Evolutionary conservation across 2,888 invertebrate species (phyloP).

Genomic region (Incurvaria masculella): DNA sequence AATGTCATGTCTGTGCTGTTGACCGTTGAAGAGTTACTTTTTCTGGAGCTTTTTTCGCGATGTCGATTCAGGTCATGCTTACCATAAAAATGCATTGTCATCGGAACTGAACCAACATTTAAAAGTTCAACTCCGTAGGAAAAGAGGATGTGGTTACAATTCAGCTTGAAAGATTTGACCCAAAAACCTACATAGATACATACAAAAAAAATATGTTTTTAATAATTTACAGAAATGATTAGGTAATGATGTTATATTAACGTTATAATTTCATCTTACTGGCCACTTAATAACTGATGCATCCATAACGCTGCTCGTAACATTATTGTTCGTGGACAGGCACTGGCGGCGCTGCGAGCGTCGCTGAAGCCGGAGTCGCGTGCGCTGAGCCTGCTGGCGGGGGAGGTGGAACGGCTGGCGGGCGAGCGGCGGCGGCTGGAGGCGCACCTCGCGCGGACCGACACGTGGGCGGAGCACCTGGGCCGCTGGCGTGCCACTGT

Average conservation of each 20-base stretch:
- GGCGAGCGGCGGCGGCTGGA: conserved; percentile 79
- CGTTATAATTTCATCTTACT: conserved; percentile 3
- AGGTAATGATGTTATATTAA: background rate
- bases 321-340: conserved; percentile 35
- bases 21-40: too few relatives aligned
- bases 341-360: conserved; percentile 76
- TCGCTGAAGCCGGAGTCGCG: conserved; percentile 82
- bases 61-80: too few relatives aligned
- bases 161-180: too few relatives aligned
- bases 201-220: background rate
- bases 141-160: too few relatives aligned
- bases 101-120: too few relatives aligned
- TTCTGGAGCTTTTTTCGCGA: too few relatives aligned
- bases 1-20: too few relatives aligned
- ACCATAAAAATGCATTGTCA: too few relatives aligned
- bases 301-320: background rate
- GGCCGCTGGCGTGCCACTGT: conserved; percentile 86
- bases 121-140: too few relatives aligned
- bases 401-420: conserved; percentile 80
- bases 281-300: too few relatives aligned
- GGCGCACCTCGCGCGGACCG: conserved; percentile 80
- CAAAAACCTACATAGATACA: background rate
- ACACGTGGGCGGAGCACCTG: conserved; percentile 87
- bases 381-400: conserved; percentile 73
- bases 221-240: background rate